Evolutionary conservation across 2,113 vertebrate species (phyloP).

Genomic region (Phocoena sinus): DNA sequence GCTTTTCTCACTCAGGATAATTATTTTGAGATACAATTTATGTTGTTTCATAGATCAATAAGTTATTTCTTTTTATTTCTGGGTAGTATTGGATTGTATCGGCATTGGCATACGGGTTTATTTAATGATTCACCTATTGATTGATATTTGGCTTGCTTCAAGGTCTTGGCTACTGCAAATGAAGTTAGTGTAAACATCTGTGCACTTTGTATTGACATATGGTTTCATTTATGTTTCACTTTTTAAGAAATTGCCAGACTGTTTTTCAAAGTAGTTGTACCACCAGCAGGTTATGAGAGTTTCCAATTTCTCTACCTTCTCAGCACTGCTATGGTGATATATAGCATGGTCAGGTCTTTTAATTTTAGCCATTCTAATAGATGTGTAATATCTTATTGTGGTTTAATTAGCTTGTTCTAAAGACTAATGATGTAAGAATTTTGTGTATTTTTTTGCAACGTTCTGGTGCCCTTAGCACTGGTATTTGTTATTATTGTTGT

Average conservation of each 20-base stretch:
- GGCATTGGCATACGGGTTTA: neutral
- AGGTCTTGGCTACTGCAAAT: neutral
- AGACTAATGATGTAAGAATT: neutral
- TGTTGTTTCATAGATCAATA: neutral
- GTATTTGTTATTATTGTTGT: too few relatives aligned
- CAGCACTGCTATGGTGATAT: neutral
- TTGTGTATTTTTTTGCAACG: neutral
- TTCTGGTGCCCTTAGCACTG: too few relatives aligned
- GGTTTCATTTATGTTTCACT: neutral
- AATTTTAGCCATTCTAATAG: neutral
- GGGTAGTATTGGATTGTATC: neutral
- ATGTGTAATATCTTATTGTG: neutral
- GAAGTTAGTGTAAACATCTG: neutral
- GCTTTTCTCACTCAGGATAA: neutral
- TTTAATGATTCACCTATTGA: neutral
- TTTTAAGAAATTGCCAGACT: neutral
- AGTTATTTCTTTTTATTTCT: neutral
- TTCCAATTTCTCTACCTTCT: neutral
- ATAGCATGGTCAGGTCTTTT: neutral
- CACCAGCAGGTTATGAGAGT: neutral
- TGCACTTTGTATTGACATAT: neutral
- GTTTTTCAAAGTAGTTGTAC: neutral
- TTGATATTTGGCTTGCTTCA: neutral
- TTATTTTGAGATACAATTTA: neutral
- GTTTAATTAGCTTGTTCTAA: neutral